Evolutionary conservation across 2,113 vertebrate genomes (phyloP).

Genomic region (Emydura subglobosa): DNA sequence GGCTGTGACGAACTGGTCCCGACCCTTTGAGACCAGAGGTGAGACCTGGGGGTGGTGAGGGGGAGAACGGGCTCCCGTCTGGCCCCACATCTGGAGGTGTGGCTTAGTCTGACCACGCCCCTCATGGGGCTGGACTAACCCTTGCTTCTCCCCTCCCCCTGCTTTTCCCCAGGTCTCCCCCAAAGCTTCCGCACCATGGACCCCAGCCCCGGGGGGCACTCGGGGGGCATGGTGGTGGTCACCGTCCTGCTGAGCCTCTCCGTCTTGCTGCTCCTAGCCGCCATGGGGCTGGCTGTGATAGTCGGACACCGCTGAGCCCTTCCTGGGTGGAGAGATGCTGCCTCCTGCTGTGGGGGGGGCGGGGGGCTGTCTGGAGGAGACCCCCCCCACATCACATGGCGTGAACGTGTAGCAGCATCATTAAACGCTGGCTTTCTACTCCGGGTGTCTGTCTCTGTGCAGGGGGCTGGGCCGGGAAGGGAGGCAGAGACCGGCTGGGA

Average conservation of each 20-base stretch:
- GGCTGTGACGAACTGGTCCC: slow-evolving; percentile 34
- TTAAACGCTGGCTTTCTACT: background rate
- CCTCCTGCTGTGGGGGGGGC: background rate
- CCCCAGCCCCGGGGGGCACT: background rate
- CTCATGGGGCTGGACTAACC: background rate
- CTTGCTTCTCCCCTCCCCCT: background rate
- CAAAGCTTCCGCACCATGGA: background rate
- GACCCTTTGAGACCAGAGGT: slow-evolving; percentile 13
- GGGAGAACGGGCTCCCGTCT: fast-evolving
- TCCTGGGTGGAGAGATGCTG: background rate
- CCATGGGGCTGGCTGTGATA: background rate
- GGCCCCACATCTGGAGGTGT: background rate
- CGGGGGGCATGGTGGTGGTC: slow-evolving; percentile 16
- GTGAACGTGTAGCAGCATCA: background rate
- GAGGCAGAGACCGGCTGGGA: too few relatives aligned
- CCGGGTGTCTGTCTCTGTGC: too few relatives aligned
- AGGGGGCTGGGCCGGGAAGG: too few relatives aligned
- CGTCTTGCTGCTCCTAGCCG: slow-evolving; percentile 12
- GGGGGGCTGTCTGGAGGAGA: background rate
- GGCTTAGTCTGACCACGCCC: background rate
- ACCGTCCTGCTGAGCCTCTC: slow-evolving; percentile 16
- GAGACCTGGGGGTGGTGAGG: background rate
- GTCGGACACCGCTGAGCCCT: background rate
- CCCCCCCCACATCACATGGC: too few relatives aligned
- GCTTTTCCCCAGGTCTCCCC: background rate